Conservation (phyloP, 2,888 invertebrate species). For the Lydus trimaculatus region DNA sequence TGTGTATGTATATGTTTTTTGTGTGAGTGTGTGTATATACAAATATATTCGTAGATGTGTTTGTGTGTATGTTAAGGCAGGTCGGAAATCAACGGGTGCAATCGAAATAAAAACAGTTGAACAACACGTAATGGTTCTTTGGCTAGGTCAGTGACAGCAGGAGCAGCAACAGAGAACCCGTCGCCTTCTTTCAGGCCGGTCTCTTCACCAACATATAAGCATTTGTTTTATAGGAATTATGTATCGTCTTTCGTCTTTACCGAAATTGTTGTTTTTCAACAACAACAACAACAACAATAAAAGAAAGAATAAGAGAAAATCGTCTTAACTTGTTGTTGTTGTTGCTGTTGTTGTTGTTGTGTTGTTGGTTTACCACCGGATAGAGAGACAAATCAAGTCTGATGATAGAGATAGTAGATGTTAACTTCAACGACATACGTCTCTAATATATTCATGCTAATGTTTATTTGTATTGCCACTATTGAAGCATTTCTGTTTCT, state of each 20-base stretch:
- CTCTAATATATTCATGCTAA: conserved; percentile 8
- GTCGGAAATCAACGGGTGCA: conserved; percentile 54
- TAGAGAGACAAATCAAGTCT: conserved; percentile 10
- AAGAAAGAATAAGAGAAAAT: neutral
- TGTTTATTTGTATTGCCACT: conserved; percentile 10
- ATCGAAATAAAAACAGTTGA: conserved; percentile 52
- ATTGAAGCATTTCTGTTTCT: conserved; percentile 8
- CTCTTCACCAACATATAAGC: conserved; percentile 19
- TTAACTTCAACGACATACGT: conserved; percentile 9
- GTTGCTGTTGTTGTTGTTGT: conserved; percentile 4
- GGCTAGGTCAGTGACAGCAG: conserved; percentile 46
- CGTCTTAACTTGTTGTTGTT: neutral
- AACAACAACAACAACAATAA: conserved; percentile 4
- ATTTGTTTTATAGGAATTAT: conserved; percentile 2
- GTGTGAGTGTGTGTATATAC: conserved; percentile 1
- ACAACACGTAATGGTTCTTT: conserved; percentile 50
- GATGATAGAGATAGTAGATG: conserved; percentile 8
- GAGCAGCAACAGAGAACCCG: conserved; percentile 18
- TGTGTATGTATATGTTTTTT: neutral
- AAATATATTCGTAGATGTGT: neutral
- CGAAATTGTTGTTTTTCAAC: conserved; percentile 39
- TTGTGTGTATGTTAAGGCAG: conserved; percentile 49
- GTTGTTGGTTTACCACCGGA: conserved; percentile 9
- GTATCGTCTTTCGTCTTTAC: conserved; percentile 33
- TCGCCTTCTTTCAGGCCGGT: conserved; percentile 28